Evolutionary conservation across 92 coral and sea anemone genomes (phyloP), one percentile per base, ranked within the genome.

Genomic region (Metridium senile): DNA sequence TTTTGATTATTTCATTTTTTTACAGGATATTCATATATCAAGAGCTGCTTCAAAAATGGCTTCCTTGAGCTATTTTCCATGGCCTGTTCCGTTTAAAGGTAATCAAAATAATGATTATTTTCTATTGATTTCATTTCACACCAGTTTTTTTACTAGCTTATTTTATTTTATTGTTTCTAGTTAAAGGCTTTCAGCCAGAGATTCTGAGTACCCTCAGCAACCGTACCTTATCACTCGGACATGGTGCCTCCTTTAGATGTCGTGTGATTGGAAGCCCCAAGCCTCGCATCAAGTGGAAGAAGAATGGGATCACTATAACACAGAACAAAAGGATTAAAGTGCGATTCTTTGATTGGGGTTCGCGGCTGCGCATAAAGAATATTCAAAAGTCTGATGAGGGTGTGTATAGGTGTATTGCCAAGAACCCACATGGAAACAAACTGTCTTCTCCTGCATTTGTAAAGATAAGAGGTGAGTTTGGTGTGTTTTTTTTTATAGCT

Each of bases 251-350:
- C 0, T 81, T 94, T 39, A 66, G 70, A 45, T 94, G 98, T 70
- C 58, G 75, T 1, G 93, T 84, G 19, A 75, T 85, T 9, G 98
- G 98, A 2, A 81, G 75, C 53, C 97, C 93, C 9, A 91, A 62
- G 31, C 88, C 86, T 39, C 91, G 97, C 25, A 91, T 94, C 28
- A 89, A 77, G 35, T 94, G 98, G 98, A 89, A 84, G 74, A 93
- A 85, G 62, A 78, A 92, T 70, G 95, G 97, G 35, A 58, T 53
- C 21, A 31, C 87, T 9, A 58, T 94, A 59, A 70, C 74, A 39
- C 82, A 72, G 23, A 71, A 68, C 76, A 6, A 58, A 28, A 76
- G 91, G 18, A 69, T 84, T 27, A 82, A 70, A 34, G 79, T 84
- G 9, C 81, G 84, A 31, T 28, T 32, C 22, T 32, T 53, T 11